Percentiles rank a stretch among this genome's conserved stretches.
Evolutionary conservation across 2,113 vertebrate species (phyloP).

Genomic region (Hypomesus transpacificus): DNA sequence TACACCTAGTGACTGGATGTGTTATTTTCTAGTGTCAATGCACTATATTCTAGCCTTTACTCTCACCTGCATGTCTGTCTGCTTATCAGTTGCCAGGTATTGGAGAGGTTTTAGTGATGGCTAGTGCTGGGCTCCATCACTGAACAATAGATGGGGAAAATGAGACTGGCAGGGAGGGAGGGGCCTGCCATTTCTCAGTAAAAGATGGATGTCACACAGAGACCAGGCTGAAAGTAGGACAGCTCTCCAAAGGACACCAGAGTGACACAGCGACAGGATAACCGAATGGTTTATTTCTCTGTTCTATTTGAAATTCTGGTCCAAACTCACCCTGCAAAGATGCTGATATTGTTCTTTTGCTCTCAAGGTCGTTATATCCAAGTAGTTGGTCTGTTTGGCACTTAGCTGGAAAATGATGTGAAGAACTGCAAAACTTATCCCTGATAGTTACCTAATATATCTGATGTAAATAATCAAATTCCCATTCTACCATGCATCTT

Average conservation of each 20-base stretch:
- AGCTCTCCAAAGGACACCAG: slow-evolving; percentile 58
- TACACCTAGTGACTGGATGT: no score
- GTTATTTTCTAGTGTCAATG: neutral
- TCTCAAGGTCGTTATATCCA: slow-evolving; percentile 12
- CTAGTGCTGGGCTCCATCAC: slow-evolving; percentile 31
- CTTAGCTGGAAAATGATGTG: slow-evolving; percentile 13
- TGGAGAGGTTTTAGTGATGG: slow-evolving; percentile 42
- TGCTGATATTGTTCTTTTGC: slow-evolving; percentile 27
- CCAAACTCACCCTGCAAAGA: slow-evolving; percentile 18
- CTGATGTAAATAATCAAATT: slow-evolving; percentile 26
- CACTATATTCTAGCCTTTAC: slow-evolving; percentile 44
- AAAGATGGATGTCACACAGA: slow-evolving; percentile 62
- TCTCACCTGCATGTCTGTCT: slow-evolving; percentile 39
- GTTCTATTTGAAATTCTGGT: slow-evolving; percentile 5
- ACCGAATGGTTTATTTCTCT: slow-evolving; percentile 25
- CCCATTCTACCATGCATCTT: slow-evolving; percentile 9
- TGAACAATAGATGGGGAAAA: slow-evolving; percentile 55
- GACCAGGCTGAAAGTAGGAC: slow-evolving; percentile 56
- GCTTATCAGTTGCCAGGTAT: slow-evolving; percentile 49
- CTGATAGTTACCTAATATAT: neutral
- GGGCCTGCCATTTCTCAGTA: slow-evolving; percentile 30
- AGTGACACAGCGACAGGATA: slow-evolving; percentile 11
- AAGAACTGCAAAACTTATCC: neutral
- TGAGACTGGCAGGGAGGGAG: slow-evolving; percentile 42
- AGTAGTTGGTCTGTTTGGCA: slow-evolving; percentile 22